phyloP scores from a whole-genome alignment of 2,888 invertebrate genomes.

The Orthonychiurus folsomi region DNA sequence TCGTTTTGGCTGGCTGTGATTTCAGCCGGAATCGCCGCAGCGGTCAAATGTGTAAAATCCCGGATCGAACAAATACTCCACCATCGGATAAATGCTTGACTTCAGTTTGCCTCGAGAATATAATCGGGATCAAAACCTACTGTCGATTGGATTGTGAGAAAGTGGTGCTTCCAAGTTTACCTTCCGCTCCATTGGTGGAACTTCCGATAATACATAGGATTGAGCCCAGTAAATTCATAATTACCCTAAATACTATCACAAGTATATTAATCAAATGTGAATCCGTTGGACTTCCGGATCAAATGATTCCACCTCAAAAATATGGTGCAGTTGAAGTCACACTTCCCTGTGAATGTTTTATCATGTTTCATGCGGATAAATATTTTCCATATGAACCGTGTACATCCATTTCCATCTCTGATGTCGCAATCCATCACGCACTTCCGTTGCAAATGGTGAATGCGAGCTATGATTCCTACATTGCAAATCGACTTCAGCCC shows the following conservation, averaged over 20 bases:
- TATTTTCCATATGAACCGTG: constrained; percentile 27
- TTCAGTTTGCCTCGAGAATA: neutral
- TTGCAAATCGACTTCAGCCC: neutral
- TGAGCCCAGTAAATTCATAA: constrained; percentile 19
- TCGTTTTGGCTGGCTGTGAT: neutral
- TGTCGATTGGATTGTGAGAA: constrained; percentile 25
- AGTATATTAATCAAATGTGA: constrained; percentile 32
- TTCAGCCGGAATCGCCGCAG: neutral
- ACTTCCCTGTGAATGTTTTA: constrained; percentile 28
- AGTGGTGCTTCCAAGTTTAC: neutral
- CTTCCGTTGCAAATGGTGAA: constrained; percentile 33
- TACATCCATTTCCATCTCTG: constrained; percentile 12
- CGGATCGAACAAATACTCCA: neutral
- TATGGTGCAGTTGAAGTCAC: constrained; percentile 31
- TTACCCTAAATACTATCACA: constrained; percentile 25
- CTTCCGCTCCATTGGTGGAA: neutral
- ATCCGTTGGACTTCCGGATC: constrained; percentile 22
- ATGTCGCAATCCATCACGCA: constrained; percentile 21
- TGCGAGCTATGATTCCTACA: constrained; percentile 10
- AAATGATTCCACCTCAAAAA: constrained; percentile 28
- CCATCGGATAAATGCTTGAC: constrained; percentile 3
- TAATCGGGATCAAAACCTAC: constrained; percentile 12
- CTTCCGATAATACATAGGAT: neutral
- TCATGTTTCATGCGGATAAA: constrained; percentile 27
- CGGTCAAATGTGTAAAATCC: neutral